Evolutionary conservation across 2,888 invertebrate genomes (phyloP).

Genomic region (Drosophila yooni): DNA sequence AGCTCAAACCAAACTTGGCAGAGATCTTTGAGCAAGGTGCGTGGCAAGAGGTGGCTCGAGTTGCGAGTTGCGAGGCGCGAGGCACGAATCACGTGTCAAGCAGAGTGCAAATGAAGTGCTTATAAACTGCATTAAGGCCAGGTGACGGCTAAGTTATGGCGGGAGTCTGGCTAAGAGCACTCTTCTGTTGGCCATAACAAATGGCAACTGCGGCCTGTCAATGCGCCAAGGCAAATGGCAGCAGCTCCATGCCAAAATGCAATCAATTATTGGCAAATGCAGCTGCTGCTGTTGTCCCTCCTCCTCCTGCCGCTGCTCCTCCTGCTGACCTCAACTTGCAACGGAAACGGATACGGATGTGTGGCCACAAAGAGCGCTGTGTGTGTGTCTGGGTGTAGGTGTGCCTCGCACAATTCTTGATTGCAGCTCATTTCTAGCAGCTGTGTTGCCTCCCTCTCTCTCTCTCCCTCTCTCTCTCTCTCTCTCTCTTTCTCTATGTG

Average conservation of each 20-base stretch:
- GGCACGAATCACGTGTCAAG: not conserved
- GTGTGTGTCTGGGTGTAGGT: conserved; percentile 5
- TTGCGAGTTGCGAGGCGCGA: not conserved
- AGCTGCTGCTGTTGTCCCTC: conserved; percentile 14
- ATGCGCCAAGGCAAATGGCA: conserved; percentile 33
- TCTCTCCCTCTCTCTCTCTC: not conserved
- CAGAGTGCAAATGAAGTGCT: conserved; percentile 49
- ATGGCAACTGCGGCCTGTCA: conserved; percentile 50
- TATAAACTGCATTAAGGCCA: conserved; percentile 20
- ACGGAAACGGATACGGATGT: conserved; percentile 72
- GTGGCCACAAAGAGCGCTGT: conserved; percentile 9
- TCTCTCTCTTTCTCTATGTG: conserved; percentile 6
- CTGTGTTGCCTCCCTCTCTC: conserved; percentile 3
- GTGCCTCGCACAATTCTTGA: conserved; percentile 21
- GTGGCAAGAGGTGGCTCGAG: not conserved
- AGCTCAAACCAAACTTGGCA: conserved; percentile 2
- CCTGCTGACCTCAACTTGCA: conserved; percentile 53
- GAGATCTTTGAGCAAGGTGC: conserved; percentile 7
- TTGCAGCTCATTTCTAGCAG: conserved; percentile 49
- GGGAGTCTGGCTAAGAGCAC: conserved; percentile 8
- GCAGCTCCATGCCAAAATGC: conserved; percentile 73
- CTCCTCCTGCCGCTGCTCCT: not conserved
- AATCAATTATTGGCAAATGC: conserved; percentile 75
- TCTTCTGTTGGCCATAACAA: conserved; percentile 53
- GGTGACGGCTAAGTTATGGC: not conserved